A percentile compares a stretch with the other conserved stretches of the same genome.
These are phyloP conservation scores for Synanthedon myopaeformis DNA, from an alignment of 2,888 invertebrate genomes.

Conservation along the genomic window DNA sequence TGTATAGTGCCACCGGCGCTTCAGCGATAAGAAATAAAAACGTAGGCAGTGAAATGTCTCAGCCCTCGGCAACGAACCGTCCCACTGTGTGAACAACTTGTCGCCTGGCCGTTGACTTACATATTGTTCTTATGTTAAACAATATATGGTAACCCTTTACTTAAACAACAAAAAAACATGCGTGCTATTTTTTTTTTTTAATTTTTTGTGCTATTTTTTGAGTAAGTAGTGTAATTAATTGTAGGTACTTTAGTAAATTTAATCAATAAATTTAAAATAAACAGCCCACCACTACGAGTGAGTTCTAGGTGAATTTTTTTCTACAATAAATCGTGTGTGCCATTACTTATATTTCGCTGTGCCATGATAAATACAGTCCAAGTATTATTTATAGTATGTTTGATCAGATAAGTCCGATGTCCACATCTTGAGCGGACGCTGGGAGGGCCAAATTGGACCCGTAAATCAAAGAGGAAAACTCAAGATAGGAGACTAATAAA, in stretches of 20 bases:
- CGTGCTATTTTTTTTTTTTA: too few relatives aligned
- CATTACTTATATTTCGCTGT: conserved; percentile 45
- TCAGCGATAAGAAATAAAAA: conserved; percentile 8
- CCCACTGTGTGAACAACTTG: conserved; percentile 51
- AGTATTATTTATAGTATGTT: conserved; percentile 59
- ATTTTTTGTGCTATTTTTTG: too few relatives aligned
- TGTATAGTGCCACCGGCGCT: conserved; percentile 5
- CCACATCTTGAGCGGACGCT: conserved; percentile 29
- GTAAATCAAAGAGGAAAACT: conserved; percentile 48
- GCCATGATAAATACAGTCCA: conserved; percentile 58
- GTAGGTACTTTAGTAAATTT: too few relatives aligned
- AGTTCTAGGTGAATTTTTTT: conserved; percentile 22
- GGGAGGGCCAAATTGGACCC: conserved; percentile 48
- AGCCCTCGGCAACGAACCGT: conserved; percentile 34
- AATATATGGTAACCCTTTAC: too few relatives aligned
- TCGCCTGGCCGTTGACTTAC: conserved; percentile 17
- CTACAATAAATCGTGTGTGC: conserved; percentile 39
- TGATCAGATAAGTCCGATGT: conserved; percentile 60
- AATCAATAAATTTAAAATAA: not conserved
- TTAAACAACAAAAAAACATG: too few relatives aligned
- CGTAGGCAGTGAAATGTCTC: conserved; percentile 44
- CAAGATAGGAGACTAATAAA: conserved; percentile 23
- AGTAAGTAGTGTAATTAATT: too few relatives aligned
- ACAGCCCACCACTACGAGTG: not conserved
- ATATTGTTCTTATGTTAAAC: too few relatives aligned